A percentile compares a stretch with the other conserved stretches of the same genome.
Conservation (phyloP, 2,888 invertebrate genomes). For the Resseliella maxima region DNA sequence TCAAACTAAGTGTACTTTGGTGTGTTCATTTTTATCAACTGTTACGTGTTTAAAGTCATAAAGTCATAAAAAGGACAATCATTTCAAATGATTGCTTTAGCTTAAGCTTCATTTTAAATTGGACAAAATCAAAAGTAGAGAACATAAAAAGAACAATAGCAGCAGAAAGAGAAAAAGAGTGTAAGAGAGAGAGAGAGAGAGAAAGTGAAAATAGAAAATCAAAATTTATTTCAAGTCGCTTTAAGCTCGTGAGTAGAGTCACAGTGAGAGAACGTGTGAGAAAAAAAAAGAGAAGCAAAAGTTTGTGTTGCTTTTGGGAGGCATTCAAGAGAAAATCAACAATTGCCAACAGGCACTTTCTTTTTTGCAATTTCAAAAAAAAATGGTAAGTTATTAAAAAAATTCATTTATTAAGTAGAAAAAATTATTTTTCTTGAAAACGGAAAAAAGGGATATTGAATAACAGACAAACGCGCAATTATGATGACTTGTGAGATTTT, state of each 20-base stretch:
- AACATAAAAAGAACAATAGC: not conserved
- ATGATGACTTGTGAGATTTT: not conserved
- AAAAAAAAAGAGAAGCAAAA: too few species aligned
- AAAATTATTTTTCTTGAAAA: not conserved
- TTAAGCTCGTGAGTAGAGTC: not conserved
- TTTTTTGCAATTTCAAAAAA: too few species aligned
- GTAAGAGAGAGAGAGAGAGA: not conserved
- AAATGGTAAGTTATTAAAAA: not conserved
- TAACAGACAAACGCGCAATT: constrained; percentile 25
- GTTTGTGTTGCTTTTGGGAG: too few species aligned
- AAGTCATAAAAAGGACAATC: not conserved
- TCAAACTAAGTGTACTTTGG: not conserved
- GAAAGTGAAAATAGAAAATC: not conserved
- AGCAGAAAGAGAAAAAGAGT: not conserved
- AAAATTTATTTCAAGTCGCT: not conserved
- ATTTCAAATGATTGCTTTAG: not conserved
- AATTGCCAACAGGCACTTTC: not conserved
- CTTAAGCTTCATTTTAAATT: not conserved
- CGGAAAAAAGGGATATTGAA: not conserved
- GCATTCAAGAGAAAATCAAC: too few species aligned
- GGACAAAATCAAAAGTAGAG: not conserved
- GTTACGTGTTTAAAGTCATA: not conserved
- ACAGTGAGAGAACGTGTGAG: not conserved
- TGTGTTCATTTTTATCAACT: not conserved
- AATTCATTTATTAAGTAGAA: not conserved